Conservation (phyloP, 2,113 vertebrate species). For the Coptodon rendalli region DNA sequence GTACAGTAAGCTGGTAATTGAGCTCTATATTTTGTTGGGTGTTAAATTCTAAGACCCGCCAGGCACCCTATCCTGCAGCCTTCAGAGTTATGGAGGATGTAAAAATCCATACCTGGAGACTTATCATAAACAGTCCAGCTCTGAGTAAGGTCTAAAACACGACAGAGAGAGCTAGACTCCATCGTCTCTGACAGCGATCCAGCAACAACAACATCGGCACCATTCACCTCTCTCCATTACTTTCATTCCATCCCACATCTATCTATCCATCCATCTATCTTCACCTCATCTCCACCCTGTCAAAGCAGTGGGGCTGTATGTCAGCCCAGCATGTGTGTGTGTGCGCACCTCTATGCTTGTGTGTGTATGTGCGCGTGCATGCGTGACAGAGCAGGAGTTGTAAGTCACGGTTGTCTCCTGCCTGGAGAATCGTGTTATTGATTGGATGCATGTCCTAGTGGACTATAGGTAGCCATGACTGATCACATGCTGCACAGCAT, state of each 20-base stretch:
- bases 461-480: constrained; percentile 33
- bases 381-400: constrained; percentile 22
- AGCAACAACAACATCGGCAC: constrained; percentile 29
- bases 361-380: neutral
- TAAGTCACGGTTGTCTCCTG: constrained; percentile 45
- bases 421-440: constrained; percentile 62
- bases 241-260: constrained; percentile 11
- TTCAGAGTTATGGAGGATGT: constrained; percentile 21
- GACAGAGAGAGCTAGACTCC: neutral
- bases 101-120: constrained; percentile 41
- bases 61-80: neutral
- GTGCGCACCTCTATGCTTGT: neutral
- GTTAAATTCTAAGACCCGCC: neutral
- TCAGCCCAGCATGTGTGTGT: constrained; percentile 20
- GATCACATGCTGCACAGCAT: constrained; percentile 41
- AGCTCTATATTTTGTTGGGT: constrained; percentile 19
- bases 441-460: constrained; percentile 41
- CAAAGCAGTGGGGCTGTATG: constrained; percentile 33
- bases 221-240: constrained; percentile 52
- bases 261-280: constrained; percentile 36
- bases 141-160: neutral
- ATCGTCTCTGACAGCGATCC: constrained; percentile 11
- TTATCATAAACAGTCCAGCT: constrained; percentile 20
- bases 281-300: constrained; percentile 59
- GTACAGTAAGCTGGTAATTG: constrained; percentile 16